Base-by-base conservation (phyloP, 2,797 vertebrate genomes). In the Coregonus sp. region DNA sequence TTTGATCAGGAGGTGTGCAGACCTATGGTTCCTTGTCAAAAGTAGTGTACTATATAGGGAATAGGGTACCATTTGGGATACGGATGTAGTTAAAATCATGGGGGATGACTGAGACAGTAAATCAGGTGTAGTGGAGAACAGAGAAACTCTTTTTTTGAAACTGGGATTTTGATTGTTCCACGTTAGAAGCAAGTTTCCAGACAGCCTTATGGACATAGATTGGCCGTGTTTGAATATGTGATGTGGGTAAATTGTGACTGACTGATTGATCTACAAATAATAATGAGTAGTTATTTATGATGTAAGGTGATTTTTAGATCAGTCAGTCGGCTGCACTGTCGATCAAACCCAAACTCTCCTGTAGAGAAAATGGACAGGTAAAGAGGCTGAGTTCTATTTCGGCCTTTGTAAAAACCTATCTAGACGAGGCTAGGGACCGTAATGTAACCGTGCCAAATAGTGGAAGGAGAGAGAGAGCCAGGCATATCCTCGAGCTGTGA, bases 401-500 rank as follows among this genome's bases (percentile, higher is more conserved):
- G 18, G 54, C 54, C 18, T 56, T 56, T 56, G 54, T 56, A 59
- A 18, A 59, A 20, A 59, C 18, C 18, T n/a, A 59, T 20, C n/a
- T 59, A 54, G 51, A 47, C 9, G 9, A 9, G 2, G 40, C 40
- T 33, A 33, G 31, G 31, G 31, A 33, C 31, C 2, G 40, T 11
- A 63, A 63, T 9, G 7, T 20, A 63, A 63, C 20, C 3, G 25
- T 63, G 59, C 56, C 56, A 59, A 59, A 59, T n/a, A 59, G 16
- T 20, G 25, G 25, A 61, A 11, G 6, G 5, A 59, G 56, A n/a
- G 56, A 59, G n/a, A 59, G 5, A 33, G 29, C 65, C 9, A 16
- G 63, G 29, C 33, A 70, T 9, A 69, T 25, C 18, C 37, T 47
- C 85, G 84, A 47, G 85, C 76, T 87, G 84, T 86, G 86, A 91